Conservation (phyloP, 2,797 vertebrate species). For the Fringilla coelebs region DNA sequence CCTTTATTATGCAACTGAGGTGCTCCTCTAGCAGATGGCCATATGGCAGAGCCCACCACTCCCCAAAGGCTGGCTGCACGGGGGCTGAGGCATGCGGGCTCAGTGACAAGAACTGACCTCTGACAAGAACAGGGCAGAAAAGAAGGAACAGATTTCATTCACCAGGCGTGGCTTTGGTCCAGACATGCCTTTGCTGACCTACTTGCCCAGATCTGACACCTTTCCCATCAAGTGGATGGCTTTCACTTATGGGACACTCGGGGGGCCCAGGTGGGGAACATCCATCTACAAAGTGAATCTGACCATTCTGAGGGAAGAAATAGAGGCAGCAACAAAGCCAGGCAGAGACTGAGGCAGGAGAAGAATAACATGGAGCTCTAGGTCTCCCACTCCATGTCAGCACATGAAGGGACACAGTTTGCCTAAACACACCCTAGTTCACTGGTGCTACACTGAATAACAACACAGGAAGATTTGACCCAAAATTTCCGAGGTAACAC, state of each 20-base stretch:
- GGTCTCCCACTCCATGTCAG: not conserved
- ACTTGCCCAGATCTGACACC: not conserved
- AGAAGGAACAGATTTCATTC: not conserved
- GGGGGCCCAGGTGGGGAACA: not conserved
- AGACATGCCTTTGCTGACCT: not conserved
- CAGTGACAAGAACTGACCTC: not conserved
- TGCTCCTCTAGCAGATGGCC: not conserved
- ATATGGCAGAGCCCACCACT: not conserved
- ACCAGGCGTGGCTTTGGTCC: not conserved
- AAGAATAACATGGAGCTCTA: not conserved
- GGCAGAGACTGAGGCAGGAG: not conserved
- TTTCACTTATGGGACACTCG: accelerated
- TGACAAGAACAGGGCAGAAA: not conserved
- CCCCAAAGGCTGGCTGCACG: not conserved
- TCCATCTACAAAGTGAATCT: not conserved
- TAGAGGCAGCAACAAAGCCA: not conserved
- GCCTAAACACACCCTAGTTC: not conserved
- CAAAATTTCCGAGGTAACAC: not conserved
- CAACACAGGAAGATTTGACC: not conserved
- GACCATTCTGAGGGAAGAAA: not conserved
- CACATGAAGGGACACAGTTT: not conserved
- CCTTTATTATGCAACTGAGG: not conserved
- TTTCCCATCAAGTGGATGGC: not conserved
- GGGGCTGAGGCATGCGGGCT: not conserved
- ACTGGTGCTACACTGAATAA: not conserved